Evolutionary conservation across 30 jellyfish, hydroid and myxozoan genomes (phyloP), one percentile per base, ranked within the genome.

Genomic region (Hydractinia echinata): DNA sequence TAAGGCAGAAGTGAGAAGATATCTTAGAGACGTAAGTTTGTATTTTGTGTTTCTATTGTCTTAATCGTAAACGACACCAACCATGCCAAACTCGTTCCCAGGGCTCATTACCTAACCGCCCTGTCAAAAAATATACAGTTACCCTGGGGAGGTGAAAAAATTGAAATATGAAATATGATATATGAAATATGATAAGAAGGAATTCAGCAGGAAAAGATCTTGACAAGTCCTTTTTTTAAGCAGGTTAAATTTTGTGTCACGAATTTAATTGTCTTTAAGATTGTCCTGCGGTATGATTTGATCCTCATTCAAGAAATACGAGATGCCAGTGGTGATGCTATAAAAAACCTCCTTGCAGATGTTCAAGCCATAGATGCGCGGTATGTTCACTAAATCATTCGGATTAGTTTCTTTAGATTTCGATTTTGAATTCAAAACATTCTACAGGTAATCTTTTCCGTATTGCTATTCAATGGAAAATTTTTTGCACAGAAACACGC

Each of bases 281-380:
- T 90, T 69, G 79, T 90, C 54, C 90, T 84, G 11, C 89, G 97
- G 30, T 90, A 90, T 76, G 95, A 90, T 60, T 48, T 90, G 54
- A 82, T 90, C 83, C 76, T 90, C 76, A 85, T 90, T 53, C 97
- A 90, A 82, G 97, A 90, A 77, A 90, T 90, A 54, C 93, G 97
- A 1, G 97, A 90, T 66, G 73, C 85, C 13, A 44, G 55, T 19
- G 79, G 85, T 53, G 66, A 76, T n/a, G 93, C 95, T 10, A 90
- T 90, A 39, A 55, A 51, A 16, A 51, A 56, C 30, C 89, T 90
- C 70, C 82, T 90, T 10, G 67, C 20, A 44, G 39, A 77, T 10
- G 95, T 90, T 69, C 44, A 30, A 30, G 44, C 44, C 44, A 30
- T 30, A 30, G 44, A 30, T 30, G 44, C 44, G 44, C 44, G 44